Percentiles rank a stretch among this genome's conserved stretches.
These are phyloP conservation scores for Streptopelia turtur DNA, from an alignment of 2,797 vertebrate genomes.

Conservation along the genomic window DNA sequence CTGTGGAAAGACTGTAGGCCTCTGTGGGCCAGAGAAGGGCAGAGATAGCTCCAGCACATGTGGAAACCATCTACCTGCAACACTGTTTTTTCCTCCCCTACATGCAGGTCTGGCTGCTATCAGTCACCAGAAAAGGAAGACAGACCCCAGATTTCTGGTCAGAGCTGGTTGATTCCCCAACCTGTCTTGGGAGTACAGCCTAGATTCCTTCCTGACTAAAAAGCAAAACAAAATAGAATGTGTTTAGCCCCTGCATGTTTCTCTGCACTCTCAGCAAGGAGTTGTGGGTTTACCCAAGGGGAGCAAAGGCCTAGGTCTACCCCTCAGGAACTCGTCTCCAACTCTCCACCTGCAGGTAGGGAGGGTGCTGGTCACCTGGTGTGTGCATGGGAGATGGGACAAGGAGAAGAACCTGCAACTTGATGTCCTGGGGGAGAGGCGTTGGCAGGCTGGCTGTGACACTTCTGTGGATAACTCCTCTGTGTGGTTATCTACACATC, in stretches of 20 bases:
- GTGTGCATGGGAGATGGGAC: not conserved
- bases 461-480: not conserved
- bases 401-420: not conserved
- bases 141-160: not conserved
- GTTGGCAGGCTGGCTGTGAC: not conserved
- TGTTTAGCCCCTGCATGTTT: not conserved
- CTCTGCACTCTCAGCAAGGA: not conserved
- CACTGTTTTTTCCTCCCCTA: not conserved
- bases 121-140: not conserved
- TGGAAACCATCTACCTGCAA: not conserved
- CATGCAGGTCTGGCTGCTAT: not conserved
- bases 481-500: not conserved
- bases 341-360: not conserved
- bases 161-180: not conserved
- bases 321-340: fast-evolving
- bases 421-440: not conserved
- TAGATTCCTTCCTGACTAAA: not conserved
- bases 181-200: not conserved
- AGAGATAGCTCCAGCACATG: not conserved
- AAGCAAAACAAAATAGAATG: not conserved
- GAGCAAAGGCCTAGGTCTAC: not conserved
- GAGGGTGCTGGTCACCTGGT: not conserved
- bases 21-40: not conserved
- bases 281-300: not conserved
- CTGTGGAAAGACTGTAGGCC: not conserved